Evolutionary conservation across 2,797 vertebrate species (phyloP), one percentile per base, ranked within the genome.

Genomic region (Chelmon rostratus): DNA sequence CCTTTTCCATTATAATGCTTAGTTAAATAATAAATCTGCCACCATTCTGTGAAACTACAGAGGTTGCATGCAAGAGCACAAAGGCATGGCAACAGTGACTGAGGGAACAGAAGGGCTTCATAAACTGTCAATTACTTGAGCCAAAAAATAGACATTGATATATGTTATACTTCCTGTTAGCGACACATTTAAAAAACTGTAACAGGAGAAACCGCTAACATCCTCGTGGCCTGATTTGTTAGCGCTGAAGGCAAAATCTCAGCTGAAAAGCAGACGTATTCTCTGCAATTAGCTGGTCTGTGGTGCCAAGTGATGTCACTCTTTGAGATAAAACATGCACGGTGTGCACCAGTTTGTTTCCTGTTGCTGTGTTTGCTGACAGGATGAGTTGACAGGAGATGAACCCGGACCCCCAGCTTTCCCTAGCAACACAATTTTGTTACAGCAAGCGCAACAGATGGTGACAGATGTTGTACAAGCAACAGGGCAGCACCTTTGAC

Each of bases 331-430:
- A 63, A 67, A 75, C 21, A 10, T 0, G 3, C 19, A 28, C 3
- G 19, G 0, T 40, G 37, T 31, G 11, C 31, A n/a, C 7, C 21
- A 4, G 11, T 78, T 47, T 61, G 68, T 73, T 52, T 69, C 31
- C 70, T 46, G 6, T 25, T 38, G 15, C 37, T 11, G 10, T 88
- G 84, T 91, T 84, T 90, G 73, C 75, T n/a, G 6, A 69, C 61
- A 68, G 46, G 86, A 87, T 78, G 33, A 89, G 49, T 46, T 77
- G 33, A 69, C 15, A 73, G 50, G 33, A 87, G 66, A 80, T 82
- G 68, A 79, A 81, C 31, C 76, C 54, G 21, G 40, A 65, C 57
- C 31, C 18, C 0, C 9, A 31, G 52, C 40, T n/a, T 74, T 59
- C 44, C 79, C 53, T 63, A 53, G 82, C 68, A 84, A 73, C 79